A percentile compares a stretch with the other conserved stretches of the same genome.
These are phyloP conservation scores for Myiozetetes cayanensis DNA, from an alignment of 2,113 vertebrate species.

Conservation along the genomic window DNA sequence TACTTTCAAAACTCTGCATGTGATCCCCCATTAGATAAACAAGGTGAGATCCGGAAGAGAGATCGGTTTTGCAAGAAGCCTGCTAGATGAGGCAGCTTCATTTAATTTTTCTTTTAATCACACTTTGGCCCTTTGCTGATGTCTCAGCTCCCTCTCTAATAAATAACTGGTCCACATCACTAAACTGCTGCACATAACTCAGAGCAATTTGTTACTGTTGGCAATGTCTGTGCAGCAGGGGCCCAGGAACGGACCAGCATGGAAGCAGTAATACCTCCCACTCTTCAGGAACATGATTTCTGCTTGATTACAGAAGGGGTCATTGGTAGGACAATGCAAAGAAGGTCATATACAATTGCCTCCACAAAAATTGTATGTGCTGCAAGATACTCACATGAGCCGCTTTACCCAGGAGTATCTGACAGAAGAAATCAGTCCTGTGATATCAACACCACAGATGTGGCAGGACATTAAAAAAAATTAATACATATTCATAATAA, in stretches of 20 bases:
- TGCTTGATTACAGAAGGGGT: conserved; percentile 61
- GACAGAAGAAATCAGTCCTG: not conserved
- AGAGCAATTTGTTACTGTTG: conserved; percentile 67
- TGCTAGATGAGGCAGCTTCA: not conserved
- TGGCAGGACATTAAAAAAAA: not conserved
- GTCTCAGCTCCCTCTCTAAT: conserved; percentile 38
- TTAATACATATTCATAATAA: not conserved
- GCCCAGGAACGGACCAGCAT: conserved; percentile 48
- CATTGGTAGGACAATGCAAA: conserved; percentile 58
- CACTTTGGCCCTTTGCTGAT: not conserved
- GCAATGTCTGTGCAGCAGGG: conserved; percentile 40
- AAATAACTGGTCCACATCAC: conserved; percentile 32
- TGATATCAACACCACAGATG: not conserved
- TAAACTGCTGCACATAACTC: conserved; percentile 14
- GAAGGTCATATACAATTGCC: not conserved
- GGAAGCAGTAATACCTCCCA: conserved; percentile 56
- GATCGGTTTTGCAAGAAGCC: not conserved
- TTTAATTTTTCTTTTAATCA: not conserved
- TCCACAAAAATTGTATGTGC: not conserved
- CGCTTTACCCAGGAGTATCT: not conserved
- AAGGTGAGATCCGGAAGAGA: not conserved
- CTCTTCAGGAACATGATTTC: conserved; percentile 58
- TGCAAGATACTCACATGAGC: not conserved
- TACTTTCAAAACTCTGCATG: not conserved
- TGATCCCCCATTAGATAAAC: not conserved